phyloP scores from a whole-genome alignment of 2,888 invertebrate species.

The Itoplectis maculator region DNA sequence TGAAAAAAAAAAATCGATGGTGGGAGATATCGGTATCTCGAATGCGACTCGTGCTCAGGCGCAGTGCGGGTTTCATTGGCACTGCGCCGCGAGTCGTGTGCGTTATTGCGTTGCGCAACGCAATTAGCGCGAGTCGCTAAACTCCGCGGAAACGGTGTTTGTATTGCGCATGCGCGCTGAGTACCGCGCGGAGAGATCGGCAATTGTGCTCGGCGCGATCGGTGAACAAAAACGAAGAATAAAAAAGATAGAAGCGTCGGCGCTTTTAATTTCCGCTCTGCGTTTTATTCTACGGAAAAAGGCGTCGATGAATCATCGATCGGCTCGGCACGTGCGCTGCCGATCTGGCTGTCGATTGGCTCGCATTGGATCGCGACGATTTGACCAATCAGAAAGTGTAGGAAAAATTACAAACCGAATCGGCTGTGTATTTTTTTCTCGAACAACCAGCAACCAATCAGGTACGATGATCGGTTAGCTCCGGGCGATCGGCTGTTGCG shows the following conservation, averaged over 20 bases:
- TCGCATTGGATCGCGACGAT: background rate
- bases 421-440: background rate
- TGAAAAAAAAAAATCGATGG: background rate
- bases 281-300: conserved; percentile 23
- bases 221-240: conserved; percentile 26
- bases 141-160: conserved; percentile 40
- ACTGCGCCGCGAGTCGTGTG: conserved; percentile 30
- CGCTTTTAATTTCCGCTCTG: conserved; percentile 68
- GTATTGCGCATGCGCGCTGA: background rate
- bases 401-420: background rate
- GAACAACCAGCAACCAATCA: conserved; percentile 70
- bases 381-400: background rate
- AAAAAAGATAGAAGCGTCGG: conserved; percentile 22
- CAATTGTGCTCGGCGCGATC: conserved; percentile 17
- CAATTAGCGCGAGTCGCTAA: conserved; percentile 74
- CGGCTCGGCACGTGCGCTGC: conserved; percentile 11
- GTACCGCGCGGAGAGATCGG: background rate
- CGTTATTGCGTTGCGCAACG: conserved; percentile 73
- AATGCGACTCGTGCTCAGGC: too few species aligned
- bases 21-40: conserved; percentile 28
- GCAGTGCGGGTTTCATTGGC: too few species aligned
- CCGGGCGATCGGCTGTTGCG: conserved; percentile 51
- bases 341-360: conserved; percentile 16
- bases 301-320: conserved; percentile 54
- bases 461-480: conserved; percentile 70